Conservation (phyloP, 2,113 vertebrate genomes). For the Callospermophilus lateralis region DNA sequence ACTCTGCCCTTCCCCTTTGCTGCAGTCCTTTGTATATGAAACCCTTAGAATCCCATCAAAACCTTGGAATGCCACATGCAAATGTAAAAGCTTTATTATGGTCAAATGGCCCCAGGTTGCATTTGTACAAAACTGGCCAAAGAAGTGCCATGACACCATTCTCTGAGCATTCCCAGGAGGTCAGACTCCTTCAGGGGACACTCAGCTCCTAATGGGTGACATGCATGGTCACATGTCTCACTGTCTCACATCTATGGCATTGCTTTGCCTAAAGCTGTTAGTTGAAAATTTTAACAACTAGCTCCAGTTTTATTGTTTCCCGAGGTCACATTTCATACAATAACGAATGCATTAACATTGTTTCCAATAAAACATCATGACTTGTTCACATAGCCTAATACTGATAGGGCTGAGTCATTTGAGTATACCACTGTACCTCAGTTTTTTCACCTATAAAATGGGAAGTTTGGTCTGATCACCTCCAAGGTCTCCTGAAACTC, state of each 20-base stretch:
- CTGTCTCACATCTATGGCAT: neutral
- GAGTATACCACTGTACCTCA: neutral
- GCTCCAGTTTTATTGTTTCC: constrained; percentile 53
- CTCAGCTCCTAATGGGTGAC: neutral
- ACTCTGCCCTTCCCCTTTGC: neutral
- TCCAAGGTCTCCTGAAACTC: neutral
- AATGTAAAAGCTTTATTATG: neutral
- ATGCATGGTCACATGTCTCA: neutral
- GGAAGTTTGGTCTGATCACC: neutral
- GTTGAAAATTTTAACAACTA: constrained; percentile 52
- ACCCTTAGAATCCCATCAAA: neutral
- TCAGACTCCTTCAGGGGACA: neutral
- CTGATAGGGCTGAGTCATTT: neutral
- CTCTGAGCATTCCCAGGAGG: neutral
- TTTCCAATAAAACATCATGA: neutral
- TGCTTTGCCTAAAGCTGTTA: constrained; percentile 31
- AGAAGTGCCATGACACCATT: neutral
- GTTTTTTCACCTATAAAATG: constrained; percentile 41
- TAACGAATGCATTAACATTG: neutral
- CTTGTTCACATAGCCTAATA: neutral
- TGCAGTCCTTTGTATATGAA: neutral
- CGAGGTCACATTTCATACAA: neutral
- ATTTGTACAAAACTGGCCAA: neutral
- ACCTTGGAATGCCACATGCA: neutral
- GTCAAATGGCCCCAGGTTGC: neutral